Evolutionary conservation across 2,797 vertebrate species (phyloP).

Genomic region (Sebastes alutus): DNA sequence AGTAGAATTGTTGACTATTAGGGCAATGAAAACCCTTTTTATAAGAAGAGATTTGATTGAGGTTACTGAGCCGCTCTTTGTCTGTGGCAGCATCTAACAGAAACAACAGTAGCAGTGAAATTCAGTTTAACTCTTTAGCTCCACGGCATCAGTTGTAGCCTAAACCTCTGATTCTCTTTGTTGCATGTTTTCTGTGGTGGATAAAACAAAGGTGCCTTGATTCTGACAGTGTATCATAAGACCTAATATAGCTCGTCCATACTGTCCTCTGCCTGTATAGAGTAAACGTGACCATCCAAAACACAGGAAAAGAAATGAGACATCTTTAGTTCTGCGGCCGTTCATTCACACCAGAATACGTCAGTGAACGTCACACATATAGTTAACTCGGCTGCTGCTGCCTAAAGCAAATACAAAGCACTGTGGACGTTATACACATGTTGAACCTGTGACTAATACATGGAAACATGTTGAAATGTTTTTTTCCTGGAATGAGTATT

Average conservation of each 20-base stretch:
- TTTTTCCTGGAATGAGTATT: background rate
- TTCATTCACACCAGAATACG: background rate
- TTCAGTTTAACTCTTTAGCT: too few species aligned
- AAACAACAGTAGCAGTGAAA: background rate
- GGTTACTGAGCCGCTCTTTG: background rate
- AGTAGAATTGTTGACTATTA: background rate
- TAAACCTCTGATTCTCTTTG: too few species aligned
- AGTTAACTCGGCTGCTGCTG: background rate
- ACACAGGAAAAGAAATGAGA: background rate
- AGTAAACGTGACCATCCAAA: background rate
- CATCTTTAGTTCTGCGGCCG: background rate
- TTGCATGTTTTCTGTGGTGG: background rate
- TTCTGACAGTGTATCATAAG: background rate
- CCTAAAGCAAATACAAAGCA: background rate
- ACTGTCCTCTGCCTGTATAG: background rate
- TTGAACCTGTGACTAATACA: background rate
- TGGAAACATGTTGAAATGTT: background rate
- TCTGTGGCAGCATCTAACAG: background rate
- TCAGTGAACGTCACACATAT: background rate
- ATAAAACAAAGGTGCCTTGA: background rate
- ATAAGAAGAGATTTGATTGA: too few species aligned
- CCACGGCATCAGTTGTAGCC: too few species aligned
- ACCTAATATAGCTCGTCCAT: background rate
- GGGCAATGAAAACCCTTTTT: background rate
- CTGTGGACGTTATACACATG: background rate